phyloP scores from a whole-genome alignment of 2,113 vertebrate species.

The Notothenia rossii region DNA sequence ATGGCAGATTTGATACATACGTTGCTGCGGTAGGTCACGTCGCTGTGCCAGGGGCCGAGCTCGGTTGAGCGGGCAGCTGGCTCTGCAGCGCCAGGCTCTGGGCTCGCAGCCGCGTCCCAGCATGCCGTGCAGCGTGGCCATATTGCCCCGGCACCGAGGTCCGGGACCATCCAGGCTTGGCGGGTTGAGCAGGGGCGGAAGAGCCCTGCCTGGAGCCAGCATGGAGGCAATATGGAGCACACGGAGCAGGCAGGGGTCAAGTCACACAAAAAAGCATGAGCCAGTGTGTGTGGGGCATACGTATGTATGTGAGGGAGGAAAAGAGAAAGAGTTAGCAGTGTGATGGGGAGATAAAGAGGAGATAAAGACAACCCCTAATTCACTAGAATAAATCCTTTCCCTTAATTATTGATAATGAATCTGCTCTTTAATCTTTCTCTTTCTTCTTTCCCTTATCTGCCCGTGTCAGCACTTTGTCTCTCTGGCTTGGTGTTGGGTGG shows the following conservation, averaged over 20 bases:
- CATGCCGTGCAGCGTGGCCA: slow-evolving; percentile 73
- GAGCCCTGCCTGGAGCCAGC: slow-evolving; percentile 75
- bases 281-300: slow-evolving; percentile 7
- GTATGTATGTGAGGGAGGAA: not conserved
- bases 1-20: slow-evolving; percentile 20
- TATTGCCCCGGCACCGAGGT: slow-evolving; percentile 74
- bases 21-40: slow-evolving; percentile 19
- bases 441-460: slow-evolving; percentile 78
- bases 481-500: slow-evolving; percentile 74
- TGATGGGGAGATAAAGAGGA: slow-evolving; percentile 73
- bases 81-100: slow-evolving; percentile 56
- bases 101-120: slow-evolving; percentile 75
- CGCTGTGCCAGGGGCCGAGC: slow-evolving; percentile 51
- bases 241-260: slow-evolving; percentile 74
- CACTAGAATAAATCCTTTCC: slow-evolving; percentile 82
- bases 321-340: slow-evolving; percentile 45
- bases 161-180: slow-evolving; percentile 56
- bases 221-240: slow-evolving; percentile 78
- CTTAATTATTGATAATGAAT: slow-evolving; percentile 86
- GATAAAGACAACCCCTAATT: slow-evolving; percentile 79
- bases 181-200: slow-evolving; percentile 70
- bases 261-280: slow-evolving; percentile 50
- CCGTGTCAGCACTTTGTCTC: slow-evolving; percentile 80
- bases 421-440: slow-evolving; percentile 80
- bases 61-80: slow-evolving; percentile 75